phyloP scores from a whole-genome alignment of 1,140 invertebrate genomes.

The Dendrolimus punctatus region DNA sequence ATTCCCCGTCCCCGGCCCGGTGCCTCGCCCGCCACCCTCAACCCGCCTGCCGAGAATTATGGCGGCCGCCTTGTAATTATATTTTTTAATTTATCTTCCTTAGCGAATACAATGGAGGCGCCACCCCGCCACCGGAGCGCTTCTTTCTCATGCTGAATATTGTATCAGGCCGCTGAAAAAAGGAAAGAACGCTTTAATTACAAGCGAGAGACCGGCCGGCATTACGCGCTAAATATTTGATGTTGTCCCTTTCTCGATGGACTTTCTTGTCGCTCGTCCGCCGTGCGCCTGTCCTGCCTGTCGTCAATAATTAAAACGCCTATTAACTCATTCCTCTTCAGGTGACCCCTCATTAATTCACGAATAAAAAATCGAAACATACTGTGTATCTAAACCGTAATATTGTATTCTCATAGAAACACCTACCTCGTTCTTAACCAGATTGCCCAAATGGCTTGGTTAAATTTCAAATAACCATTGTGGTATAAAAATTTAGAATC shows the following conservation, averaged over 20 bases:
- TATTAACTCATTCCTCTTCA: conserved; percentile 63
- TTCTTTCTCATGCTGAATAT: conserved; percentile 71
- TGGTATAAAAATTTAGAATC: too few relatives aligned
- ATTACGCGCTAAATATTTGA: conserved; percentile 69
- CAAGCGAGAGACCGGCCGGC: conserved; percentile 64
- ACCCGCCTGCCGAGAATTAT: conserved; percentile 70
- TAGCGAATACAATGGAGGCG: conserved; percentile 72
- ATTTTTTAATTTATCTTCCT: conserved; percentile 75
- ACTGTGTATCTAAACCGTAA: too few relatives aligned
- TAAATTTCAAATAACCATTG: too few relatives aligned
- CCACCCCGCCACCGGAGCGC: conserved; percentile 65
- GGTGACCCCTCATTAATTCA: conserved; percentile 36
- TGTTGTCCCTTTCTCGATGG: conserved; percentile 61
- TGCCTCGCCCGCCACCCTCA: conserved; percentile 34
- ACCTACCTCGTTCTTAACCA: too few relatives aligned
- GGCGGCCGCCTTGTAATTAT: conserved; percentile 74
- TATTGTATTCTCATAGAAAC: too few relatives aligned
- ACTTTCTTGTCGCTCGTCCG: conserved; percentile 14
- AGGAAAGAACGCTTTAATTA: conserved; percentile 71
- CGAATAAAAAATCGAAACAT: conserved; percentile 8
- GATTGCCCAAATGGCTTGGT: too few relatives aligned
- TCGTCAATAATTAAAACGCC: conserved; percentile 67
- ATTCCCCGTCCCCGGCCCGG: conserved; percentile 32
- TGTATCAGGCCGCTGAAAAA: conserved; percentile 71
- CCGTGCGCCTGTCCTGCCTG: conserved; percentile 24